Evolutionary conservation across 64 coral and sea anemone genomes (phyloP).

Genomic region (Pocillopora verrucosa): DNA sequence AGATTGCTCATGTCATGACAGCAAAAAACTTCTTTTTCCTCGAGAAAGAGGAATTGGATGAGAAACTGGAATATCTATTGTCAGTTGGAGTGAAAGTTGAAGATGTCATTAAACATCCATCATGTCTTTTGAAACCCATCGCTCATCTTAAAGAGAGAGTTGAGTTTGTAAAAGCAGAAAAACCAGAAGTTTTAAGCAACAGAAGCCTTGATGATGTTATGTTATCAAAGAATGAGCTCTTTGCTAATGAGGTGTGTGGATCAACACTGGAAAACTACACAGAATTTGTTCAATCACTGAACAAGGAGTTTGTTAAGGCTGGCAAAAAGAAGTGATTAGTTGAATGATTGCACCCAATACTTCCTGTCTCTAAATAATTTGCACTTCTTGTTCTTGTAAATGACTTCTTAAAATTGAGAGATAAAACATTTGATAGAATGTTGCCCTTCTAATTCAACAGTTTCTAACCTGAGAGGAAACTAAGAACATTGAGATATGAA

Average conservation of each 20-base stretch:
- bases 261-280: constrained; percentile 42
- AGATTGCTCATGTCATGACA: constrained; percentile 77
- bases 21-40: constrained; percentile 80
- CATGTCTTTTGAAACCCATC: constrained; percentile 65
- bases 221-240: constrained; percentile 52
- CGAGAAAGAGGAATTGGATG: constrained; percentile 44
- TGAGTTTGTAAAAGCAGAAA: constrained; percentile 63
- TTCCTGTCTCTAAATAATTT: background rate
- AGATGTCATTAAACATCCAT: constrained; percentile 46
- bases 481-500: no score
- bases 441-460: no score
- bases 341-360: background rate
- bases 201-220: constrained; percentile 71
- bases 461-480: no score
- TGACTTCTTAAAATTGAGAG: background rate
- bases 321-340: background rate
- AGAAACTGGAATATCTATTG: constrained; percentile 69
- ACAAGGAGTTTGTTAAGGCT: background rate
- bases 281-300: background rate
- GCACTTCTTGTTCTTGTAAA: no score
- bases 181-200: constrained; percentile 48
- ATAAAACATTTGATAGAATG: no score
- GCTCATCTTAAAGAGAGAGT: constrained; percentile 58
- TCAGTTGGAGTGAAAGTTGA: constrained; percentile 65
- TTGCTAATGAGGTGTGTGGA: constrained; percentile 58